Base-by-base conservation (phyloP, 2,113 vertebrate genomes). In the Hippocampus comes region DNA sequence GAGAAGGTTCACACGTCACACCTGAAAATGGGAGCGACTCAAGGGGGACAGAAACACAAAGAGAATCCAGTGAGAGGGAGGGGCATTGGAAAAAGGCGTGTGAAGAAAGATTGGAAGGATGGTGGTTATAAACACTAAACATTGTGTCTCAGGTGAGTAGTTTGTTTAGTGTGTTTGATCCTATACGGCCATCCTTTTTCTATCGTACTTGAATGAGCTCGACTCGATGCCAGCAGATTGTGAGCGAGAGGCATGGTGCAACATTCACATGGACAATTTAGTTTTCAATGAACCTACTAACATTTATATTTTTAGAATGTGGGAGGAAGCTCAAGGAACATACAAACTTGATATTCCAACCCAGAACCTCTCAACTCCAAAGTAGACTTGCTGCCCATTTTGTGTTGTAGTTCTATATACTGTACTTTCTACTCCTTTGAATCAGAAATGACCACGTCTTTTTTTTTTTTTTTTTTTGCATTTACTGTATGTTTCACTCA, bases 1-100 rank as follows among this genome's bases (percentile, higher is more conserved):
- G 90, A 93, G 76, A 90, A 78, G 69, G 80, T 89, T 68, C 88
- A 90, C 60, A 67, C 64, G 25, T 55, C 80, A 46, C 91, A 92
- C 18, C 71, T 86, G 9, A 89, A 88, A 60, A 89, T 77, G 67
- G 77, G 15, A 41, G 61, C 38, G 48, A 30, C 30, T 81, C 72
- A 74, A 71, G 86, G 71, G 57, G 72, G 71, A 57, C 84, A 74
- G 21, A 83, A 78, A 64, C 17, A 9, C 0, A 86, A 77, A 75
- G 79, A 67, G 9, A 70, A 80, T 43, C 38, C 42, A 46, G 79
- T 64, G 38, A 84, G 78, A 20, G 84, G 23, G 41, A 72, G 5
- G 63, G 78, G 82, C n/a, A 89, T 85, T 23, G 79, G 82, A 67
- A 86, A 89, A 55, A 74, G 67, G 0, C 41, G 18, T 75, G 84